phyloP scores from a whole-genome alignment of 2,113 vertebrate genomes.

The Danio rerio region DNA sequence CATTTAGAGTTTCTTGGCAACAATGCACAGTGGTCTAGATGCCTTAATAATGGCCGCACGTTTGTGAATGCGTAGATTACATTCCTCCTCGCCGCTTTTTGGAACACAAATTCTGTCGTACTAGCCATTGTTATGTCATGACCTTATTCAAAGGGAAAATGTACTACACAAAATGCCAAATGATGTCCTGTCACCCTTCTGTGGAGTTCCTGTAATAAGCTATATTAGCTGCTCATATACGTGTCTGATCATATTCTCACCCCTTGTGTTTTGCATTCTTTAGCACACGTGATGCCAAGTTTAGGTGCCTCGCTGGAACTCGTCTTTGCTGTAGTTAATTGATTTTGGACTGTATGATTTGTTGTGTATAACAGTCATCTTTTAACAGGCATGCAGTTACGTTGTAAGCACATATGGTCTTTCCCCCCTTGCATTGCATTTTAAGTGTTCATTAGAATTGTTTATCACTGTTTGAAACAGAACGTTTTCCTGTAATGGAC shows the following conservation, averaged over 20 bases:
- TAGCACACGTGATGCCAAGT: slow-evolving; percentile 40
- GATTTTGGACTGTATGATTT: slow-evolving; percentile 14
- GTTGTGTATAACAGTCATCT: slow-evolving; percentile 21
- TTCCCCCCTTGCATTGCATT: not conserved
- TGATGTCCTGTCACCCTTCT: slow-evolving; percentile 12
- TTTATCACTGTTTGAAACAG: slow-evolving; percentile 14
- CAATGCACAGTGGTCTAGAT: slow-evolving; percentile 24
- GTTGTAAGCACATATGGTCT: slow-evolving; percentile 7
- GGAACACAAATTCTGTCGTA: slow-evolving; percentile 7
- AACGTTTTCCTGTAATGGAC: slow-evolving; percentile 31
- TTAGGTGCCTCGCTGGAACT: slow-evolving; percentile 15
- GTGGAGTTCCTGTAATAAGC: slow-evolving; percentile 43
- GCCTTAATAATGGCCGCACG: slow-evolving; percentile 11
- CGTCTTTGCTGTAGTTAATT: not conserved
- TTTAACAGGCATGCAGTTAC: slow-evolving; percentile 30
- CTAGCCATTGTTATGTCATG: slow-evolving; percentile 7
- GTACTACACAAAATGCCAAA: slow-evolving; percentile 26
- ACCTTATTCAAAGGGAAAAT: slow-evolving; percentile 37
- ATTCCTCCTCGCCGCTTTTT: slow-evolving; percentile 10
- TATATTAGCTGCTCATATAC: slow-evolving; percentile 54
- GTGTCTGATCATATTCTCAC: slow-evolving; percentile 25
- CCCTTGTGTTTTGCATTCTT: not conserved
- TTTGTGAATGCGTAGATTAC: slow-evolving; percentile 25
- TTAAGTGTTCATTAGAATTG: slow-evolving; percentile 10
- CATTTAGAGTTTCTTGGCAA: slow-evolving; percentile 24